These are phyloP conservation scores for Rhadinocentrus ornatus DNA, from an alignment of 2,797 vertebrate species.

Conservation along the genomic window DNA sequence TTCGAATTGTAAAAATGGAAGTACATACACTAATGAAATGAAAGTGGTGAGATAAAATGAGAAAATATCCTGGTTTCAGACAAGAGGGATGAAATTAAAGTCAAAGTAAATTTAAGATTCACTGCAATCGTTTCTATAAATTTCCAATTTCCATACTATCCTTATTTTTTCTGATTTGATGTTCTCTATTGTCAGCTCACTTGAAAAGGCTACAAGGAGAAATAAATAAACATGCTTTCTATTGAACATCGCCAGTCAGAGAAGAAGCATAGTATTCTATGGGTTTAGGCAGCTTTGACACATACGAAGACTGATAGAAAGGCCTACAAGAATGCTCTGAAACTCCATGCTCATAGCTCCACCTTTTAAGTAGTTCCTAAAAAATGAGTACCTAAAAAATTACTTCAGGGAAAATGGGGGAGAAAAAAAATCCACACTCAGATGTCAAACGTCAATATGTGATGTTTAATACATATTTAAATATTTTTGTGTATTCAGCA, in stretches of 20 bases:
- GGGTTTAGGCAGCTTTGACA: conserved; percentile 27
- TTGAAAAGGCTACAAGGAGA: conserved; percentile 21
- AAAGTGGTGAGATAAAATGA: background rate
- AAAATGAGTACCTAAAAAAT: conserved; percentile 33
- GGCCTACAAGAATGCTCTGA: conserved; percentile 35
- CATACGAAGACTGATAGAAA: conserved; percentile 33
- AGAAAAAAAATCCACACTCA: conserved; percentile 21
- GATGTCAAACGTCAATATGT: conserved; percentile 46
- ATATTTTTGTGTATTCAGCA: conserved; percentile 34
- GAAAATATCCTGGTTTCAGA: background rate
- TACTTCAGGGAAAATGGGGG: conserved; percentile 28
- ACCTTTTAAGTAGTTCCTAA: conserved; percentile 35
- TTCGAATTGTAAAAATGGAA: background rate
- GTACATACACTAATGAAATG: background rate
- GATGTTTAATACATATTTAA: conserved; percentile 59
- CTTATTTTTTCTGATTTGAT: background rate
- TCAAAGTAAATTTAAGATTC: background rate
- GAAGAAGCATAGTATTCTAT: conserved; percentile 9
- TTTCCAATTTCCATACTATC: background rate
- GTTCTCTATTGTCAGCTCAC: conserved; percentile 7
- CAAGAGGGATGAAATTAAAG: background rate
- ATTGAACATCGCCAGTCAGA: conserved; percentile 21
- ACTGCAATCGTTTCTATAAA: background rate
- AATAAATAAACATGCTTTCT: conserved; percentile 14
- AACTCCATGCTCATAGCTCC: conserved; percentile 25